Evolutionary conservation across 23 tunicate species (phyloP), one percentile per base, ranked within the genome.

Genomic region (Aplidium turbinatum): DNA sequence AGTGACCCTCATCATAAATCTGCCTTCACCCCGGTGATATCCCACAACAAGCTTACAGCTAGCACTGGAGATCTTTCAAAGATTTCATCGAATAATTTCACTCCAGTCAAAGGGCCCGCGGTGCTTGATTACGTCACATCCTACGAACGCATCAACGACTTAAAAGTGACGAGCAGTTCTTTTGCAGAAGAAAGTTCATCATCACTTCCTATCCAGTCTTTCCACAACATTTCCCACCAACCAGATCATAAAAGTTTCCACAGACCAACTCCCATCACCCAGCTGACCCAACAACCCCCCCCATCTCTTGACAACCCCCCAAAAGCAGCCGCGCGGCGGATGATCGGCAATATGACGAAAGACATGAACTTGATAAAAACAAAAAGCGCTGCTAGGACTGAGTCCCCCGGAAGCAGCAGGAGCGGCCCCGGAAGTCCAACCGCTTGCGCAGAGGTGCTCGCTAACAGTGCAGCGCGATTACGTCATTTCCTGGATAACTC

Each of bases 11-110:
- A 45, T 1, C 57, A 69, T 11, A 76, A 63, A 60, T 88, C 96
- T 0, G 96, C 96, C 1, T 88, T 88, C 57, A 85, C 85, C 19
- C 88, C 83, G 28, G 96, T 88, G 0, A 73, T 32, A 46, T 78
- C 82, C 28, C 79, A 83, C 27, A 46, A 39, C 7, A 75, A 78
- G 16, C 51, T 71, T 2, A 5, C 54, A 5, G 27, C 28, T 4
- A 66, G 84, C 53, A 21, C 32, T 1, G 68, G 84, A 32, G 75
- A 78, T 31, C 38, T 69, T 23, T 47, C 85, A 21, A 66, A 56
- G 33, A 40, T 52, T 53, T 32, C 58, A 31, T 57, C 69, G 1
- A 38, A 30, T 31, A 24, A 46, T 20, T 80, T 80, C 38, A 31
- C 77, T 3, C 85, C 85, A 50, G 70, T 69, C 1, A 53, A 69